Evolutionary conservation across 2,797 vertebrate species (phyloP), one percentile per base, ranked within the genome.

Genomic region (Lutjanus campechanus): DNA sequence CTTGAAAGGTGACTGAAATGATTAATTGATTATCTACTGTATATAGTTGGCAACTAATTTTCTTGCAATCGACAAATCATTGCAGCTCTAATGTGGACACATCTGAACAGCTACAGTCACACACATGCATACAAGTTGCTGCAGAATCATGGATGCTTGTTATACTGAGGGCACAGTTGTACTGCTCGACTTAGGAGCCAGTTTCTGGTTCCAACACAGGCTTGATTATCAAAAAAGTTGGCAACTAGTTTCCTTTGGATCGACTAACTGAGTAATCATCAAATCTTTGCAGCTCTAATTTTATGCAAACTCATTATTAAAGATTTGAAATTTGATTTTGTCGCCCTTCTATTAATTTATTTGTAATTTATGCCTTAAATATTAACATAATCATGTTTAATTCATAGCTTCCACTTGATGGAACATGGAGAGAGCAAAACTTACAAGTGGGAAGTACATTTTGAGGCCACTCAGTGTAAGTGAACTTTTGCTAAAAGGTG

Each of bases 401-500:
- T 43, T 62, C 10, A 67, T 17, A 41, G 40, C 79, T 62, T 63
- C 25, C 20, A 61, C 47, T 70, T n/a, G 16, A 73, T 49, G 11
- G 12, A 84, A 81, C 58, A 46, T 66, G 61, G 12, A 68, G 47
- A 71, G 36, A 76, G 75, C 61, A 62, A 41, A 85, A 69, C 67
- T 81, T 49, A 13, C 63, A 63, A 81, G 62, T 79, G 69, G 73
- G 62, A 82, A 81, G 84, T 63, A 72, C 72, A 89, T 49, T 49
- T 19, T 11, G 77, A 81, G 84, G 85, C 56, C 49, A 82, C 83
- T 90, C 73, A 22, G 85, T 86, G 55, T 80, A 85, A 81, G 72
- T 88, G 77, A 93, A 88, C 84, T 88, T 88, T 84, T 83, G 75
- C 74, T 61, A 60, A 87, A 36, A 90, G 80, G 79, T 92, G 73